Evolutionary conservation across 1,140 invertebrate species (phyloP), one percentile per base, ranked within the genome.

Genomic region (Apis dorsata): DNA sequence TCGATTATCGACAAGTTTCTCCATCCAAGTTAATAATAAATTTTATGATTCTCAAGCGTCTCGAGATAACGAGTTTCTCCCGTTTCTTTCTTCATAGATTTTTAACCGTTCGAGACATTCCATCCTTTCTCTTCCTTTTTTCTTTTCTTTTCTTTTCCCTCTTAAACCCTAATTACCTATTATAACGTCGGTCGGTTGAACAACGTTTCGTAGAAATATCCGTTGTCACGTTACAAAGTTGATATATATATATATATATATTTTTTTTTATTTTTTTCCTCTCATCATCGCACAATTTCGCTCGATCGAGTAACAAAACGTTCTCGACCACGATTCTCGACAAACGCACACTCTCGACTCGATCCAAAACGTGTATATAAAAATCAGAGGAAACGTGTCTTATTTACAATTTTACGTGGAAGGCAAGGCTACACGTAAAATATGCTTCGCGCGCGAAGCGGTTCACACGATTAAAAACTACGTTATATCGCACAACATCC

Each of bases 381-480:
- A 81, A 81, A 81, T 77, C 55, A 55, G 55, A 60, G 49, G 49
- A 76, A 51, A 76, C 34, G 80, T 81, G 72, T 81, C 21, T 21
- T 82, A 82, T 82, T 49, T 82, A 82, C 74, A 82, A 19, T 68
- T 62, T 51, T 49, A 28, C 80, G 65, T 70, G 80, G 65, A 81
- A 81, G 80, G 80, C 73, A 59, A 74, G 79, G 44, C 55, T 81
- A 77, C 80, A 60, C 65, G 74, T 62, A 59, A 59, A 76, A 4
- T 57, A 63, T 44, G 51, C 80, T 55, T 21, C 65, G 74, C 11
- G 15, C 68, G 19, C 65, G 74, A 60, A 53, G 80, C 12, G 63
- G 19, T 68, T 24, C n/a, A 34, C 76, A n/a, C 28, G 34, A 63
- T 71, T 71, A 79, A 57, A 53, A 44, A 28, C 49, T 79, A 60